These are phyloP conservation scores for Psilanteris sp. DNA, from an alignment of 1,140 invertebrate genomes.

Conservation along the genomic window DNA sequence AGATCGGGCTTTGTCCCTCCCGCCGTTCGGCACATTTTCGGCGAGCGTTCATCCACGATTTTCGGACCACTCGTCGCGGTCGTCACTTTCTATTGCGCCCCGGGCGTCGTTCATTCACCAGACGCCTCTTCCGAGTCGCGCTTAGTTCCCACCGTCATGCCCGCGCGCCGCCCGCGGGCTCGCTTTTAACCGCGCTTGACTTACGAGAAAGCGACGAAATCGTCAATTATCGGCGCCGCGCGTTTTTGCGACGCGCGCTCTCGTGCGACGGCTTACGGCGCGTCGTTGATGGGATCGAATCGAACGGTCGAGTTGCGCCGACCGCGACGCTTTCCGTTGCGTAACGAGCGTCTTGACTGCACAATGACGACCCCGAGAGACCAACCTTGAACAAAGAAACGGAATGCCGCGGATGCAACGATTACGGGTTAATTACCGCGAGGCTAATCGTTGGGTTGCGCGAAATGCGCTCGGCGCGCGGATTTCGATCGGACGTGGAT, in stretches of 20 bases:
- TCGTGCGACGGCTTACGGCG: too few relatives aligned
- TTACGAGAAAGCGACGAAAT: slow-evolving; percentile 46
- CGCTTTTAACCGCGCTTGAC: slow-evolving; percentile 21
- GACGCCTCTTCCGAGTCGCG: slow-evolving; percentile 19
- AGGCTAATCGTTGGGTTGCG: too few relatives aligned
- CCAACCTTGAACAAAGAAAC: background rate
- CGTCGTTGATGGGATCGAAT: too few relatives aligned
- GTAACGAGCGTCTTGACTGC: background rate
- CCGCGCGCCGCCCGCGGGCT: slow-evolving; percentile 4
- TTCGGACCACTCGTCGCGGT: background rate
- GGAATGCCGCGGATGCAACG: too few relatives aligned
- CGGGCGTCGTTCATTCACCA: slow-evolving; percentile 18
- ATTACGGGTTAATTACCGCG: too few relatives aligned
- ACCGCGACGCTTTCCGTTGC: slow-evolving; percentile 2
- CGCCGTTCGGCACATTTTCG: background rate
- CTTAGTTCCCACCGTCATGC: slow-evolving; percentile 36
- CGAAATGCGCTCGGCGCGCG: too few relatives aligned
- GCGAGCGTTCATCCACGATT: slow-evolving; percentile 13
- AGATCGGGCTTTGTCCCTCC: slow-evolving; percentile 9
- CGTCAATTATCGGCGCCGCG: slow-evolving; percentile 30
- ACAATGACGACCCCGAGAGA: background rate
- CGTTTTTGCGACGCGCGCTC: slow-evolving; percentile 6
- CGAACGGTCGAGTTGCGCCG: too few relatives aligned
- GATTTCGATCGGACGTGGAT: too few relatives aligned
- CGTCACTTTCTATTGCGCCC: slow-evolving; percentile 47